These are phyloP conservation scores for Nansenia antarctica DNA, from an alignment of 2,113 vertebrate species.

Conservation along the genomic window DNA sequence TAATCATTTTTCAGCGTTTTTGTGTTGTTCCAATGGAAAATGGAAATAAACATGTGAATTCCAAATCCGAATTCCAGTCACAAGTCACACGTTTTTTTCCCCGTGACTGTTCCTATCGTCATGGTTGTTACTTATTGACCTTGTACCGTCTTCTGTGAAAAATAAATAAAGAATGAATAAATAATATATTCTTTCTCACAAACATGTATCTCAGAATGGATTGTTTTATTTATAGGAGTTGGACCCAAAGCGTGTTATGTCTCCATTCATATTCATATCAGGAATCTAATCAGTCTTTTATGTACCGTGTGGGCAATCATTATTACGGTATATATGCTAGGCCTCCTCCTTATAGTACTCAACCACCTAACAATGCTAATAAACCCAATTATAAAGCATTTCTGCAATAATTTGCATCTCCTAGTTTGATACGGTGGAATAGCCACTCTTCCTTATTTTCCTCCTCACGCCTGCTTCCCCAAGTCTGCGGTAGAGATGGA, in stretches of 20 bases:
- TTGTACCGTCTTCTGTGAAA: conserved; percentile 1
- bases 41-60: too few species aligned
- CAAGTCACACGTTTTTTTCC: too few species aligned
- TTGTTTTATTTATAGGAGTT: not conserved
- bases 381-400: not conserved
- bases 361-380: not conserved
- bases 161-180: not conserved
- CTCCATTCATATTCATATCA: not conserved
- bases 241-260: not conserved
- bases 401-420: not conserved
- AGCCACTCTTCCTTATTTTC: not conserved
- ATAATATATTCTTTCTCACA: not conserved
- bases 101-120: too few species aligned
- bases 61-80: too few species aligned
- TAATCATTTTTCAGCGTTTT: too few species aligned
- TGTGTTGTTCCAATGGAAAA: too few species aligned
- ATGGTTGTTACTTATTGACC: conserved; percentile 25
- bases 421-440: not conserved
- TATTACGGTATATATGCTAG: not conserved
- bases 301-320: not conserved
- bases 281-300: not conserved
- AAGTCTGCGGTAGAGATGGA: not conserved
- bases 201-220: not conserved
- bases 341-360: not conserved
- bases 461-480: not conserved